Conservation (phyloP, 2,888 invertebrate species). For the Drosophila anomalata region DNA sequence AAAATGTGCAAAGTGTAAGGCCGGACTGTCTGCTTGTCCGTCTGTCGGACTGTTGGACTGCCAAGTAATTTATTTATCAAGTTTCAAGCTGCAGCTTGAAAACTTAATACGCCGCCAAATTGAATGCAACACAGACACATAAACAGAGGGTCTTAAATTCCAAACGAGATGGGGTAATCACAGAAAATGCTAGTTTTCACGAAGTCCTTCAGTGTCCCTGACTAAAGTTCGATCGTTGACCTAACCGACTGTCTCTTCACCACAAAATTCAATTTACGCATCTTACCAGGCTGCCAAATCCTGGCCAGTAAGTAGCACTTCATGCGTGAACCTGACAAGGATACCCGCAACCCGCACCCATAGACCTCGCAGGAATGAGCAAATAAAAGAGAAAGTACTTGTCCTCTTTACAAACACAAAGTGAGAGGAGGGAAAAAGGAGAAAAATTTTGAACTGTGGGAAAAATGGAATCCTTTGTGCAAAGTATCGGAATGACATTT, state of each 20-base stretch:
- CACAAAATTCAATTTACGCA: constrained; percentile 65
- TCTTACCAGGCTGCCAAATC: constrained; percentile 49
- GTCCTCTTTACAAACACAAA: constrained; percentile 12
- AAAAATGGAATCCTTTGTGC: constrained; percentile 3
- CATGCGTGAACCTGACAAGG: constrained; percentile 65
- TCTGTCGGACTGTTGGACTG: constrained; percentile 32
- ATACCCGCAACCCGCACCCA: constrained; percentile 28
- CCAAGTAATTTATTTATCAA: constrained; percentile 79
- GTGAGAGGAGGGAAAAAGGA: background rate
- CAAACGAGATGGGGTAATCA: constrained; percentile 1
- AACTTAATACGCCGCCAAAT: constrained; percentile 78
- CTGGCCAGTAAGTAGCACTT: constrained; percentile 46
- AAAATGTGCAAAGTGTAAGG: constrained; percentile 72
- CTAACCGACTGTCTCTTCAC: constrained; percentile 48
- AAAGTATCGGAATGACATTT: constrained; percentile 47
- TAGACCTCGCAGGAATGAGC: constrained; percentile 12
- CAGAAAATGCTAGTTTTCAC: background rate
- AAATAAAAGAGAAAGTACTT: constrained; percentile 19
- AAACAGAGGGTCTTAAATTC: constrained; percentile 19
- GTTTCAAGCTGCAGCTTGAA: constrained; percentile 78
- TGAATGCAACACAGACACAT: constrained; percentile 58
- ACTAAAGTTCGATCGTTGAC: constrained; percentile 22
- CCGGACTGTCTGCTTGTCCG: constrained; percentile 39
- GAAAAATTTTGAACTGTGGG: background rate
- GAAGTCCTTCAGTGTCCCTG: background rate